Conservation (phyloP, 2,113 vertebrate species). For the Zosterops hypoxanthus region DNA sequence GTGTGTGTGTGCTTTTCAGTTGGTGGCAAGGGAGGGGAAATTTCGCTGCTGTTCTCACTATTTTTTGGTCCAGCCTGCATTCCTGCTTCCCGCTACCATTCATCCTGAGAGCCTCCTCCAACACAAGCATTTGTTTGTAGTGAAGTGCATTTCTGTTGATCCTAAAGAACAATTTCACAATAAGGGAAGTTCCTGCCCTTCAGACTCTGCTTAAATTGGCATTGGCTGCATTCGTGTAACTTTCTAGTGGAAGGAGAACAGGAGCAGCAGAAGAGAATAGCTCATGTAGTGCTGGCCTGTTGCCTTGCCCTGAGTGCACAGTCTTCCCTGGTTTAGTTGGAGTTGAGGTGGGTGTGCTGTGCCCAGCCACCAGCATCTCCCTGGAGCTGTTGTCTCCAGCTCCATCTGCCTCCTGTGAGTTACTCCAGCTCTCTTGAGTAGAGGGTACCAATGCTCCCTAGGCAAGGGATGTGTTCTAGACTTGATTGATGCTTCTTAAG, state of each 20-base stretch:
- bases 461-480: not conserved
- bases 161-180: slow-evolving; percentile 10
- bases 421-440: not conserved
- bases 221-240: not conserved
- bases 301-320: rapidly evolving
- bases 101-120: slow-evolving; percentile 34
- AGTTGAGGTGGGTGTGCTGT: not conserved
- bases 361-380: not conserved
- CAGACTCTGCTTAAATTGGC: slow-evolving; percentile 9
- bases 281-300: not conserved
- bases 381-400: not conserved
- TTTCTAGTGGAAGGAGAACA: not conserved
- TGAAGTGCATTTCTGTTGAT: slow-evolving; percentile 10
- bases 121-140: slow-evolving; percentile 35
- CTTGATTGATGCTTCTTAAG: not conserved
- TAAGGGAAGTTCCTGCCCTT: slow-evolving; percentile 54
- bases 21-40: slow-evolving; percentile 30
- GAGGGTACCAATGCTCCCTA: not conserved
- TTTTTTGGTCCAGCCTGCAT: slow-evolving; percentile 36
- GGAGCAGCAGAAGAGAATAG: not conserved
- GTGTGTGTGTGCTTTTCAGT: slow-evolving; percentile 41
- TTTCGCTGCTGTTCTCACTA: not conserved
- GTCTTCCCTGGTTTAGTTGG: not conserved
- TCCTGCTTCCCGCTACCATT: slow-evolving; percentile 24
- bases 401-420: not conserved